Percentiles rank a stretch among this genome's conserved stretches.
Conservation (phyloP, 2,888 invertebrate species). For the Pristionchus maxplancki region DNA sequence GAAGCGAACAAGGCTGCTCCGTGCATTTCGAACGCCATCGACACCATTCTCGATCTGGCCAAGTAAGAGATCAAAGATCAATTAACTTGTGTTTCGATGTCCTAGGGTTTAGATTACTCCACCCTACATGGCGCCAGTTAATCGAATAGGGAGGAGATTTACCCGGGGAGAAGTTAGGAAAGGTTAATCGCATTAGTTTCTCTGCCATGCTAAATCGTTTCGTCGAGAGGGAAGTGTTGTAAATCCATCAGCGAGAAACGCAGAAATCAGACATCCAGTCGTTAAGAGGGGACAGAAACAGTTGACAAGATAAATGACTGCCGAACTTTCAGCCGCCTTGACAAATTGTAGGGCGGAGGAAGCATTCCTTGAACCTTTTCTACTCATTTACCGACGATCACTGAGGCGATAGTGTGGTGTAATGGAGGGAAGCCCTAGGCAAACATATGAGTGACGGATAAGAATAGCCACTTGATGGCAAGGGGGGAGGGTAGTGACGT, state of each 20-base stretch:
- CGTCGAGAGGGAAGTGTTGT: neutral
- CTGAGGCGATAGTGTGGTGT: neutral
- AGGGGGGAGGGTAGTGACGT: neutral
- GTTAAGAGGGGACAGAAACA: neutral
- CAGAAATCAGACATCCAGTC: neutral
- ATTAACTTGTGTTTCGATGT: no score
- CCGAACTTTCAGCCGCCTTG: neutral
- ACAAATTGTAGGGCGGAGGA: slow-evolving; percentile 12
- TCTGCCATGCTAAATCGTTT: neutral
- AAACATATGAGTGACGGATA: slow-evolving; percentile 30
- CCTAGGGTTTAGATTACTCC: no score
- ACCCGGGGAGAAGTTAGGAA: no score
- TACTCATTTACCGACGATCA: slow-evolving; percentile 1
- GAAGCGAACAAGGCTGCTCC: slow-evolving; percentile 60
- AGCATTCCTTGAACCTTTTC: neutral
- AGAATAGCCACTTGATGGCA: slow-evolving; percentile 22
- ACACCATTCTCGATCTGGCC: slow-evolving; percentile 69
- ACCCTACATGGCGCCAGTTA: no score
- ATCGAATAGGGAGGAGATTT: no score
- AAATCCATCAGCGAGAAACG: neutral
- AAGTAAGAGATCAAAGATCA: slow-evolving; percentile 58
- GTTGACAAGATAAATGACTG: neutral
- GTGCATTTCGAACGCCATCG: slow-evolving; percentile 69
- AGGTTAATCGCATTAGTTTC: neutral
- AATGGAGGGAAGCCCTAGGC: neutral